Conservation (phyloP, 2,888 invertebrate species). For the Polietes domitor region DNA sequence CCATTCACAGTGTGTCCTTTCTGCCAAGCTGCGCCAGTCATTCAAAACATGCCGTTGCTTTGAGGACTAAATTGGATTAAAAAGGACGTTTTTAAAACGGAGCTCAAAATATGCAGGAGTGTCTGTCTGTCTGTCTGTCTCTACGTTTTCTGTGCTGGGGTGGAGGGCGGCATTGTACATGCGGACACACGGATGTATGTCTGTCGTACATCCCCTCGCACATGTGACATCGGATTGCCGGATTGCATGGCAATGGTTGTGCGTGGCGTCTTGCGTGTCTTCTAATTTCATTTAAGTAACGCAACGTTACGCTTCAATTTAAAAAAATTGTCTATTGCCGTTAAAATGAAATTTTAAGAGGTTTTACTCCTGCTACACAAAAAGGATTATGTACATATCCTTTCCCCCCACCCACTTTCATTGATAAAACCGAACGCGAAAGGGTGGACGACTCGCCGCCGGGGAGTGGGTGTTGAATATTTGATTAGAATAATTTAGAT, state of each 20-base stretch:
- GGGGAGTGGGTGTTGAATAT: slow-evolving; percentile 40
- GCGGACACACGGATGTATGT: not conserved
- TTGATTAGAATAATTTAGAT: slow-evolving; percentile 61
- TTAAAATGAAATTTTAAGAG: slow-evolving; percentile 44
- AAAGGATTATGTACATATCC: slow-evolving; percentile 20
- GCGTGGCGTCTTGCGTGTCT: slow-evolving; percentile 17
- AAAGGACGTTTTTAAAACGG: slow-evolving; percentile 46
- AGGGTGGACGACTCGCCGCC: not conserved
- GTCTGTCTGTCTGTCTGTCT: not conserved
- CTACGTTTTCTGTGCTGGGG: not conserved
- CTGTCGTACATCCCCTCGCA: not conserved
- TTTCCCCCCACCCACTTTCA: not conserved
- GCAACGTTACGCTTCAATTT: slow-evolving; percentile 63
- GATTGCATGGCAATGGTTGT: slow-evolving; percentile 20
- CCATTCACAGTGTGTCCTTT: slow-evolving; percentile 20
- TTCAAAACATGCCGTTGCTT: slow-evolving; percentile 29
- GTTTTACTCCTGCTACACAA: slow-evolving; percentile 16
- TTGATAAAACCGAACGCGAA: not conserved
- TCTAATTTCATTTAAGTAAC: slow-evolving; percentile 61
- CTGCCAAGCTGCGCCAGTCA: slow-evolving; percentile 10
- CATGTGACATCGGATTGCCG: not conserved
- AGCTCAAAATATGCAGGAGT: slow-evolving; percentile 24
- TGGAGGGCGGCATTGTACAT: not conserved
- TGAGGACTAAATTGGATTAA: slow-evolving; percentile 56
- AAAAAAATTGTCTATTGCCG: slow-evolving; percentile 42